A percentile compares a stretch with the other conserved stretches of the same genome.
Evolutionary conservation across 2,888 invertebrate species (phyloP).

Genomic region (Parthenolecanium corni): DNA sequence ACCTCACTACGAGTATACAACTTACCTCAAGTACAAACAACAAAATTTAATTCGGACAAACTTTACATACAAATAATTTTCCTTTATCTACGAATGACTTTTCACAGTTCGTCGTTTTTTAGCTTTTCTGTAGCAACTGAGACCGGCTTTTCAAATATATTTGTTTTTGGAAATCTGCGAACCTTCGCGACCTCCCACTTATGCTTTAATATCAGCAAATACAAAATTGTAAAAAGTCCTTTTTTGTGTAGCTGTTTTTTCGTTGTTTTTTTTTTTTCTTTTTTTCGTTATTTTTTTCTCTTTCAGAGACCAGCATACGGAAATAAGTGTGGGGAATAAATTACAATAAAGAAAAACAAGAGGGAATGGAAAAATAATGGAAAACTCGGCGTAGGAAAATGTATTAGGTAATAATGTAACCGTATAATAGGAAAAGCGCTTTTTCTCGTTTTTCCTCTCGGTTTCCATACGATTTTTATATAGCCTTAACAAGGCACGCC

Average conservation of each 20-base stretch:
- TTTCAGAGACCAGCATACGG: slow-evolving; percentile 10
- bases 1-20: too few relatives aligned
- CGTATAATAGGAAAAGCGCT: slow-evolving; percentile 28
- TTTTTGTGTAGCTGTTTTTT: background rate
- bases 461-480: slow-evolving; percentile 24
- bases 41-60: too few relatives aligned
- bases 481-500: slow-evolving; percentile 23
- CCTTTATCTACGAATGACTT: too few relatives aligned
- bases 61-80: too few relatives aligned
- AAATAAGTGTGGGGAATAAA: slow-evolving; percentile 24
- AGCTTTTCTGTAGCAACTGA: too few relatives aligned
- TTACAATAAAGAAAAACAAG: slow-evolving; percentile 25
- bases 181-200: too few relatives aligned
- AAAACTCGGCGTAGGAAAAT: slow-evolving; percentile 22
- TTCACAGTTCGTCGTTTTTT: too few relatives aligned
- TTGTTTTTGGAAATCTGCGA: too few relatives aligned
- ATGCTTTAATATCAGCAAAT: too few relatives aligned
- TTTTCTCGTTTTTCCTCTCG: slow-evolving; percentile 24
- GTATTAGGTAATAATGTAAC: slow-evolving; percentile 27
- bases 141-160: too few relatives aligned
- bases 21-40: too few relatives aligned
- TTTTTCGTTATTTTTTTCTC: background rate
- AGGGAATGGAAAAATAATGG: slow-evolving; percentile 22
- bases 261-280: background rate
- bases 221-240: too few relatives aligned